Base-by-base conservation (phyloP, 1,140 invertebrate species). In the Temnothorax nylanderi region DNA sequence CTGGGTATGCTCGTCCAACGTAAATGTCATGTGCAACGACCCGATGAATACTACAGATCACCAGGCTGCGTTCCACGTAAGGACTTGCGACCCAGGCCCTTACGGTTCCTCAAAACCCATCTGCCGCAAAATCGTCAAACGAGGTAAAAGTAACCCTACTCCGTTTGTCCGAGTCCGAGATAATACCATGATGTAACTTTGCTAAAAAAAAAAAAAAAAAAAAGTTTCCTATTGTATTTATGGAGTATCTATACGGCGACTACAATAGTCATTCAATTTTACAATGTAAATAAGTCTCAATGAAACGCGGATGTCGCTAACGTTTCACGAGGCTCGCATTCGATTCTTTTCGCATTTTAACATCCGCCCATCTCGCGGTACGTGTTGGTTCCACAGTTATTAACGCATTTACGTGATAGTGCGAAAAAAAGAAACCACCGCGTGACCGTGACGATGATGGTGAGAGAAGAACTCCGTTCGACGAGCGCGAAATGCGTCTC, bases 1-100 rank as follows among this genome's bases (percentile, higher is more conserved):
- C 92, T 98, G 97, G 97, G 96, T 96, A 1, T 98, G 97, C 90
- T 96, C 97, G 0, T 97, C 97, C 2, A 96, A 97, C 84, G 92
- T 96, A 67, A 97, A 97, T 91, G 95, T 96, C 0, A 95, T 96
- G 85, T 98, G 97, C 93, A 96, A 96, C 3, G 97, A 98, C 92
- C 97, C 97, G 11, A 97, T 97, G 96, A 96, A 97, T 89, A 96
- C 96, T 21, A 96, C 95, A 3, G 93, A 95, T 1, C 90, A 94
- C 18, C 94, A 94, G 56, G 72, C 88, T 51, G 65, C 82, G 7
- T 94, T 94, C 64, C 91, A 94, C 47, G 90, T 91, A 3, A 91
- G 84, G 86, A 87, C 91, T 16, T 95, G 94, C 67, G 93, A 94
- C 1, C 16, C 89, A 1, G 88, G 65, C 5, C 3, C 69, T 1